A percentile compares a stretch with the other conserved stretches of the same genome.
Evolutionary conservation across 2,888 invertebrate species (phyloP).

Genomic region (Drosophila algonquin): DNA sequence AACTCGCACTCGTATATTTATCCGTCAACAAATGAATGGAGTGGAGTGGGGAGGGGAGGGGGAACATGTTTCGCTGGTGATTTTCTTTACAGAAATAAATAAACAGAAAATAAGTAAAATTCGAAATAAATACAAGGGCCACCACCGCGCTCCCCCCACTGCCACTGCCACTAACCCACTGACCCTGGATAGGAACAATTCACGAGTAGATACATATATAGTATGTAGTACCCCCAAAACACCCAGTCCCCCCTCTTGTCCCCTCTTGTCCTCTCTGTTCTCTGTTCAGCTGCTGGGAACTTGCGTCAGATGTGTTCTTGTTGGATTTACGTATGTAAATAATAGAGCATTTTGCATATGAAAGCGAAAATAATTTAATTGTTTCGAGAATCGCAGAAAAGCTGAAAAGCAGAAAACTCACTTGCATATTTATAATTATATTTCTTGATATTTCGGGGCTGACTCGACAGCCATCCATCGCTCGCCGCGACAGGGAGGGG

Average conservation of each 20-base stretch:
- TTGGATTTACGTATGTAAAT: slow-evolving; percentile 47
- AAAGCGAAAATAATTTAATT: slow-evolving; percentile 66
- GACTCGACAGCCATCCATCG: not conserved
- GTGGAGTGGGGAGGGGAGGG: too few relatives aligned
- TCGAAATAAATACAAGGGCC: slow-evolving; percentile 46
- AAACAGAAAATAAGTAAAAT: slow-evolving; percentile 40
- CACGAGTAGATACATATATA: not conserved
- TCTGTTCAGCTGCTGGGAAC: slow-evolving; percentile 38
- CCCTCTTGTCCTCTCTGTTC: not conserved
- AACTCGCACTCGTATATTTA: slow-evolving; percentile 27
- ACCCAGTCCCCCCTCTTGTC: not conserved
- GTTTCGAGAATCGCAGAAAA: slow-evolving; percentile 49
- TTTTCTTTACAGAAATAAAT: slow-evolving; percentile 55
- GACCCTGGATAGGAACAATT: slow-evolving; percentile 40
- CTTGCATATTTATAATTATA: slow-evolving; percentile 25
- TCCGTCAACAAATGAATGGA: slow-evolving; percentile 44
- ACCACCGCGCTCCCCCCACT: slow-evolving; percentile 3
- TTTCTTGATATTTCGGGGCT: slow-evolving; percentile 6
- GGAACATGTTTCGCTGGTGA: slow-evolving; percentile 41
- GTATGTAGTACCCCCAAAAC: not conserved
- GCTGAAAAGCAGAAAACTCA: slow-evolving; percentile 1
- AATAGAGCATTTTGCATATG: slow-evolving; percentile 48
- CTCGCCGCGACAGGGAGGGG: not conserved
- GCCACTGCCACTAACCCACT: slow-evolving; percentile 31
- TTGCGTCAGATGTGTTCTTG: slow-evolving; percentile 72